These are phyloP conservation scores for Eledone cirrhosa DNA, from an alignment of 2,888 invertebrate genomes.

Conservation along the genomic window DNA sequence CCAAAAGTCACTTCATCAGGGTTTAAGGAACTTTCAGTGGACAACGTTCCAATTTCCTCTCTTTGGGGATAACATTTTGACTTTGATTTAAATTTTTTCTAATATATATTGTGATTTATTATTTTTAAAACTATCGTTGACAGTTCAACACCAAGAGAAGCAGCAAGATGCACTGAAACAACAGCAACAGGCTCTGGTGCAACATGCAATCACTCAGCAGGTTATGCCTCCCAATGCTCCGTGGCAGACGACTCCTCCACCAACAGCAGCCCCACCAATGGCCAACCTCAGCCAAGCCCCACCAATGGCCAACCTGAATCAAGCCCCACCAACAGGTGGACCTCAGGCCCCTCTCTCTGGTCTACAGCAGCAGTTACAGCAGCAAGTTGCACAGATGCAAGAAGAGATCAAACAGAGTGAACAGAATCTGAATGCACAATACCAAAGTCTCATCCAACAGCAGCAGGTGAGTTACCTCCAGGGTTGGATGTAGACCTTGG, in stretches of 20 bases:
- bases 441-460: conserved; percentile 83
- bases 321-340: conserved; percentile 56
- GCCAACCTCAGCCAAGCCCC: conserved; percentile 38
- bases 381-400: conserved; percentile 54
- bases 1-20: too few relatives aligned
- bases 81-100: too few relatives aligned
- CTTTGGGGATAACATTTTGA: too few relatives aligned
- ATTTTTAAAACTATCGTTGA: conserved; percentile 32
- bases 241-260: conserved; percentile 43
- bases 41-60: too few relatives aligned
- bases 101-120: too few relatives aligned
- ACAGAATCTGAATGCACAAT: conserved; percentile 93
- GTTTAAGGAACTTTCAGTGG: too few relatives aligned
- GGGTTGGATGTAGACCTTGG: too few relatives aligned
- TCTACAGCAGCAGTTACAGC: conserved; percentile 73
- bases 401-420: conserved; percentile 90
- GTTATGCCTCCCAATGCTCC: conserved; percentile 50
- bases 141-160: conserved; percentile 42
- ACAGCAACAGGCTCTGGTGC: conserved; percentile 58
- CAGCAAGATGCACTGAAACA: conserved; percentile 38
- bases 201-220: conserved; percentile 57
- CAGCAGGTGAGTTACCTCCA: conserved; percentile 78
- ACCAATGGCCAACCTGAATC: conserved; percentile 55
- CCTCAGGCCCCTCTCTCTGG: conserved; percentile 79
- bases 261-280: conserved; percentile 38